Percentiles rank a stretch among this genome's conserved stretches.
These are phyloP conservation scores for Psittacus erithacus DNA, from an alignment of 2,113 vertebrate genomes.

Conservation along the genomic window DNA sequence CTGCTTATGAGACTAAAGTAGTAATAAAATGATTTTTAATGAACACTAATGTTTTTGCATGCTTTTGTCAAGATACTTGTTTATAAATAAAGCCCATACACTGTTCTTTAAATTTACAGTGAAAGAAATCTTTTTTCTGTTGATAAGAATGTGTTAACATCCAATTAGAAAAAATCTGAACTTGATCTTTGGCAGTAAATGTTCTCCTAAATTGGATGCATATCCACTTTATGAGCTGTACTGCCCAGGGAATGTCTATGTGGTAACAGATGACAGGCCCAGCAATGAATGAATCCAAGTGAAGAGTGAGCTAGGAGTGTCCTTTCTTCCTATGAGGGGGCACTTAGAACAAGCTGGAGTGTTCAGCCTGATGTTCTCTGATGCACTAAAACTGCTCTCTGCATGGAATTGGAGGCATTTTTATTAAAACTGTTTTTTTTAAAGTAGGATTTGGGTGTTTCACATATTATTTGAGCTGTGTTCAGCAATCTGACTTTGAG, in stretches of 20 bases:
- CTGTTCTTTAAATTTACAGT: background rate
- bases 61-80: background rate
- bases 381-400: background rate
- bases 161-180: background rate
- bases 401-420: background rate
- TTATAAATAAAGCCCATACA: background rate
- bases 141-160: background rate
- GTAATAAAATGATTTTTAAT: background rate
- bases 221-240: background rate
- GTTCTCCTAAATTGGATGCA: background rate
- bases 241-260: background rate
- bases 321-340: background rate
- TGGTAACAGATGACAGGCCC: background rate
- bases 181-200: background rate
- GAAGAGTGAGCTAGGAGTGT: background rate
- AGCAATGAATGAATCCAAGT: background rate
- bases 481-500: background rate
- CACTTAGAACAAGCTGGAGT: background rate
- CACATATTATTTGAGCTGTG: rapidly evolving
- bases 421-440: background rate
- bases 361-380: background rate
- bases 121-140: background rate
- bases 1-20: background rate
- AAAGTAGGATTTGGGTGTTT: background rate
- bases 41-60: rapidly evolving